phyloP scores from a whole-genome alignment of 2,888 invertebrate species.

The Drosophila acutilabella region DNA sequence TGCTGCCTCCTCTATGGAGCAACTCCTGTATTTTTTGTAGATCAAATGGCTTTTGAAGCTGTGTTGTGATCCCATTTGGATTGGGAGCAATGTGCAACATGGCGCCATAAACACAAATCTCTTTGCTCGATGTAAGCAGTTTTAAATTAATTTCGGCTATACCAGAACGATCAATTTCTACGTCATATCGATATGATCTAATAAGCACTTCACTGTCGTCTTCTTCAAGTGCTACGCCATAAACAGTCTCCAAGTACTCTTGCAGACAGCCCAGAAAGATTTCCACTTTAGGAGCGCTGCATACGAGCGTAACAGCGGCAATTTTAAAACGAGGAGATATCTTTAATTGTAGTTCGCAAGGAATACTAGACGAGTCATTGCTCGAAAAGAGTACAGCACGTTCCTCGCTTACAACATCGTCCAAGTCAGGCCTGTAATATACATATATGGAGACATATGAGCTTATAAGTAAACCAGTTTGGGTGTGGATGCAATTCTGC shows the following conservation, averaged over 20 bases:
- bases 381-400: slow-evolving; percentile 74
- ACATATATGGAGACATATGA: not conserved
- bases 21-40: slow-evolving; percentile 80
- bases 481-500: slow-evolving; percentile 26
- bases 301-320: slow-evolving; percentile 77
- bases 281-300: slow-evolving; percentile 81
- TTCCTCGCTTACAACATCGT: slow-evolving; percentile 77
- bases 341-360: slow-evolving; percentile 78
- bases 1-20: slow-evolving; percentile 61
- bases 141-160: slow-evolving; percentile 76
- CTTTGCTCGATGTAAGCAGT: slow-evolving; percentile 70
- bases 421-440: slow-evolving; percentile 71
- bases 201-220: slow-evolving; percentile 63
- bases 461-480: slow-evolving; percentile 53
- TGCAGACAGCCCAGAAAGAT: slow-evolving; percentile 77
- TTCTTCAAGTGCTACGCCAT: slow-evolving; percentile 72
- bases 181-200: slow-evolving; percentile 79
- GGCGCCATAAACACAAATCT: slow-evolving; percentile 83
- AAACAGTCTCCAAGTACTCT: slow-evolving; percentile 82
- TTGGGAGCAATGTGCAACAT: slow-evolving; percentile 78
- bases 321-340: slow-evolving; percentile 75
- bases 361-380: slow-evolving; percentile 37
- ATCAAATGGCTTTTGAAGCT: slow-evolving; percentile 69
- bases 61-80: slow-evolving; percentile 80
- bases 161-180: slow-evolving; percentile 81